These are phyloP conservation scores for Penaeus monodon DNA, from an alignment of 2,888 invertebrate genomes.

Conservation along the genomic window DNA sequence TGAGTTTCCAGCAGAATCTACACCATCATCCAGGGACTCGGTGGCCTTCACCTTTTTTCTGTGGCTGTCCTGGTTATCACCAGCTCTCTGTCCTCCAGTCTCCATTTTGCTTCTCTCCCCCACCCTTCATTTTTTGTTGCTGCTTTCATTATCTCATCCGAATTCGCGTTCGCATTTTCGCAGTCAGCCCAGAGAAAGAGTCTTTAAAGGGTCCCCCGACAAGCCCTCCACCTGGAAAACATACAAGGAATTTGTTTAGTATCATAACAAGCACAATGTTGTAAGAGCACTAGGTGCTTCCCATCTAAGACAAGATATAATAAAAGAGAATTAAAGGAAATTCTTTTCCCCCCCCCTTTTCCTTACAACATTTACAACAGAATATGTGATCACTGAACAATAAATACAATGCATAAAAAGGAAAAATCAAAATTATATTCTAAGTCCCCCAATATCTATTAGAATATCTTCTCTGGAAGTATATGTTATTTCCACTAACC, in stretches of 20 bases:
- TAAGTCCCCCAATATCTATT: too few species aligned
- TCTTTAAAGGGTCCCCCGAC: slow-evolving; percentile 59
- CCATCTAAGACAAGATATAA: too few species aligned
- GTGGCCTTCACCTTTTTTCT: slow-evolving; percentile 16
- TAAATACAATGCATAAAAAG: too few species aligned
- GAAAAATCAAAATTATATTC: too few species aligned
- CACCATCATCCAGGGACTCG: slow-evolving; percentile 27
- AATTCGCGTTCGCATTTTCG: slow-evolving; percentile 54
- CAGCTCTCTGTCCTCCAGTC: background rate
- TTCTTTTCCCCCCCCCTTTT: too few species aligned
- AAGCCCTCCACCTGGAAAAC: slow-evolving; percentile 56
- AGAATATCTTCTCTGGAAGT: too few species aligned
- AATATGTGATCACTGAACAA: too few species aligned
- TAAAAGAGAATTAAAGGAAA: too few species aligned
- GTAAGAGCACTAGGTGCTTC: too few species aligned
- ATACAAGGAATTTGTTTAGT: slow-evolving; percentile 6
- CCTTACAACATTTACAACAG: too few species aligned
- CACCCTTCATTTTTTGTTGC: background rate
- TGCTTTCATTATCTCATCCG: background rate
- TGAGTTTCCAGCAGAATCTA: slow-evolving; percentile 41
- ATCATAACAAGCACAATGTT: too few species aligned
- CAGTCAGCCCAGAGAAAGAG: slow-evolving; percentile 61
- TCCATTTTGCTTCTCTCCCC: background rate
- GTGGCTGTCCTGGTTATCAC: background rate
- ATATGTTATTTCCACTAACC: too few species aligned